Base-by-base conservation (phyloP, 2,888 invertebrate genomes). In the Allacma fusca region DNA sequence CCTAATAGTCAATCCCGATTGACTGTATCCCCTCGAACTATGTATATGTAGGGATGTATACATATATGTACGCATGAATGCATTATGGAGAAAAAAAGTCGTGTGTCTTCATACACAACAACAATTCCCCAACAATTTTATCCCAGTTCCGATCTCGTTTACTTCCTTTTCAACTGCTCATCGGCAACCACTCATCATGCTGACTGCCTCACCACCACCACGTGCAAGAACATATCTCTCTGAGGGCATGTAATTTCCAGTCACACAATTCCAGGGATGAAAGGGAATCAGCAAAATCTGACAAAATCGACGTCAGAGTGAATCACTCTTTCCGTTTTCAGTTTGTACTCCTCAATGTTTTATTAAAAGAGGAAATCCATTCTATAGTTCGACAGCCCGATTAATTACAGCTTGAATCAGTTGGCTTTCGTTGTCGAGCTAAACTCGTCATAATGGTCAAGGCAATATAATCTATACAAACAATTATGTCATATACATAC, bases 71-170 rank as follows among this genome's bases (percentile, higher is more conserved):
- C 62, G 23, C 23, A 62, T 9, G 4, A 62, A 24, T 62, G 21
- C 26, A 23, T 5, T 4, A 57, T 62, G 16, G 1, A 62, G 62
- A 16, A 13, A 23, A 23, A 62, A 50, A 50, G 70, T 44, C 70
- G 70, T 70, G 70, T 70, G 70, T 70, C 70, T 21, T n/a, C 44
- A 65, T 26, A 65, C 65, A 65, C 28, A 26, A 43, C 59, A 67
- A 65, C 70, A 76, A 77, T 68, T 73, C 72, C 71, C 72, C 64
- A 78, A 78, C 75, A 75, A 78, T 78, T 71, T 75, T 75, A 75
- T 78, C 75, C 75, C 34, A 75, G 74, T 75, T 75, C 78, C 78
- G 71, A 78, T 78, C 75, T 75, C 57, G 72, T 73, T 70, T 71
- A 69, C 75, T 75, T 71, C 68, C 70, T 75, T 67, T 67, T 62